These are phyloP conservation scores for Caenorhabditis wallacei DNA, from an alignment of 2,888 invertebrate species.

Conservation along the genomic window DNA sequence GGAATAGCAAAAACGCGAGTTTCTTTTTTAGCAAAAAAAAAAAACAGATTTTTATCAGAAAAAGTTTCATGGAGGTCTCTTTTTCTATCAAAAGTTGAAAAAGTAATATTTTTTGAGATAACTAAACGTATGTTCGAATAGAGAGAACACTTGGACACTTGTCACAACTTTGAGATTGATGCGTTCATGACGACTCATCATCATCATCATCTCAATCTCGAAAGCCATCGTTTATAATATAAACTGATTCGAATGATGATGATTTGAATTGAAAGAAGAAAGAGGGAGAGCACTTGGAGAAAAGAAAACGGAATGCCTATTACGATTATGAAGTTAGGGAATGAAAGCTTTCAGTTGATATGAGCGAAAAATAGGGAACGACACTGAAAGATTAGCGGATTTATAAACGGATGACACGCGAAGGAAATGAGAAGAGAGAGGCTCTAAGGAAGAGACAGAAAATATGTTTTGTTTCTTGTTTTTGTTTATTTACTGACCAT, in stretches of 20 bases:
- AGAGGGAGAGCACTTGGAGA: conserved; percentile 17
- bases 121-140: background rate
- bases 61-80: background rate
- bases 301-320: background rate
- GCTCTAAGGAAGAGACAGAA: conserved; percentile 1
- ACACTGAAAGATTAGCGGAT: conserved; percentile 53
- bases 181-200: conserved; percentile 28
- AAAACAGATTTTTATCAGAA: background rate
- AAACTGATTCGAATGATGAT: conserved; percentile 37
- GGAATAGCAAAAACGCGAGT: background rate
- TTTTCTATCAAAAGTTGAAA: background rate
- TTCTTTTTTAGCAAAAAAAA: background rate
- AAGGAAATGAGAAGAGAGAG: conserved; percentile 1
- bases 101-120: background rate
- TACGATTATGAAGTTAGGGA: conserved; percentile 48
- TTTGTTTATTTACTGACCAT: conserved; percentile 39
- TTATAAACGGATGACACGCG: conserved; percentile 60
- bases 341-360: conserved; percentile 12
- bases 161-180: conserved; percentile 60
- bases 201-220: conserved; percentile 13
- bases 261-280: conserved; percentile 41
- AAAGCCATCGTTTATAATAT: conserved; percentile 9
- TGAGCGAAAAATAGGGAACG: conserved; percentile 14
- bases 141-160: conserved; percentile 33
- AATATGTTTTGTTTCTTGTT: conserved; percentile 29